Evolutionary conservation across 2,113 vertebrate species (phyloP), one percentile per base, ranked within the genome.

Genomic region (Dissostichus mawsoni): DNA sequence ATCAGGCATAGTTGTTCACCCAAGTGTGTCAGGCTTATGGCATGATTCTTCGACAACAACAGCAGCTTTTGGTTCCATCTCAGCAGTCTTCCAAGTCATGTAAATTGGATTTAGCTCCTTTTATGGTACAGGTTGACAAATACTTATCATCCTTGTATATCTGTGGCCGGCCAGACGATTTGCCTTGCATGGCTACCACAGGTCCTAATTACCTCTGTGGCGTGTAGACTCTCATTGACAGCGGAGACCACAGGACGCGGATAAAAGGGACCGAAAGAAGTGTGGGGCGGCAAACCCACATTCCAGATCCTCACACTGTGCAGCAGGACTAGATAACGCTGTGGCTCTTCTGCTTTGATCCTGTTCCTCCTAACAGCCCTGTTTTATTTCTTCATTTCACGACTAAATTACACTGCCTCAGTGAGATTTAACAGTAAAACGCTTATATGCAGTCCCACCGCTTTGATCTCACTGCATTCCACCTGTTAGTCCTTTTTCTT

Each of bases 1-100:
- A 84, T 88, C 74, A 52, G 76, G 66, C 81, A 66, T 80, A 81
- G 82, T 80, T 86, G 86, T 83, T 88, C 82, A 77, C 71, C 80
- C 83, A 67, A 91, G 76, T 91, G 87, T 91, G 77, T 80, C 80
- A 68, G 75, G 82, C 84, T 92, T 87, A 89, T 73, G 64, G 64
- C 45, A 70, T 80, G 81, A 87, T 76, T 85, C 70, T 80, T 65
- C 76, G 81, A 70, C 77, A 77, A 69, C 64, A 61, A 67, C 59
- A 53, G 77, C 58, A 58, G 23, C 23, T 58, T 67, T 66, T 83
- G 36, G 9, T 87, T 88, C 80, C 82, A 66, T 82, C 51, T 74
- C 72, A 72, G 75, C 82, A 80, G 33, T 78, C 76, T 50, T 82
- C 58, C 53, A 69, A 72, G 78, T 84, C 57, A 10, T 80, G 73